Evolutionary conservation across 2,888 invertebrate genomes (phyloP).

Genomic region (Cephus spinipes): DNA sequence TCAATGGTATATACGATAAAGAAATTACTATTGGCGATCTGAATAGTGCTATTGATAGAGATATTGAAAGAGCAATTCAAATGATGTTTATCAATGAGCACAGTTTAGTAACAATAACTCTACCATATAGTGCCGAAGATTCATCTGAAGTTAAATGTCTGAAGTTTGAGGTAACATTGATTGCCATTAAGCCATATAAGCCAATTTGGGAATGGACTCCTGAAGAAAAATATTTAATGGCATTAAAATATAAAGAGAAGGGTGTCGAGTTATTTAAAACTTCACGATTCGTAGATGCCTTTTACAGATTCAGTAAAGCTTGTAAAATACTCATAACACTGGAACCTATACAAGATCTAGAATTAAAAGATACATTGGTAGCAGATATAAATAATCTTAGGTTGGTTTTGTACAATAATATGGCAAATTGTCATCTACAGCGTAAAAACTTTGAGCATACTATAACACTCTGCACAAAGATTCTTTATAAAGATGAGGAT

Average conservation of each 20-base stretch:
- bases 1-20: constrained; percentile 36
- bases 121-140: constrained; percentile 31
- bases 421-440: constrained; percentile 84
- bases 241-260: constrained; percentile 70
- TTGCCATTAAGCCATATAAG: constrained; percentile 67
- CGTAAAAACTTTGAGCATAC: constrained; percentile 76
- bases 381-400: constrained; percentile 71
- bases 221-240: constrained; percentile 68
- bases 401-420: constrained; percentile 81
- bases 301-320: constrained; percentile 78
- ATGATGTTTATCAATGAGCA: constrained; percentile 70
- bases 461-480: constrained; percentile 72
- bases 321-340: constrained; percentile 80
- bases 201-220: constrained; percentile 72
- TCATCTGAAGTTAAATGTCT: constrained; percentile 58
- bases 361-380: constrained; percentile 68
- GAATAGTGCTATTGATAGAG: constrained; percentile 68
- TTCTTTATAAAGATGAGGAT: constrained; percentile 62
- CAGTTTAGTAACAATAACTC: constrained; percentile 64
- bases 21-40: constrained; percentile 67
- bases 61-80: constrained; percentile 70
- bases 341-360: constrained; percentile 66
- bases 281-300: constrained; percentile 76
- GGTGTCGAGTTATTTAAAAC: constrained; percentile 76
- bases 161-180: constrained; percentile 66